Conservation (phyloP, 2,113 vertebrate genomes). For the Erythrocercus mccallii region DNA sequence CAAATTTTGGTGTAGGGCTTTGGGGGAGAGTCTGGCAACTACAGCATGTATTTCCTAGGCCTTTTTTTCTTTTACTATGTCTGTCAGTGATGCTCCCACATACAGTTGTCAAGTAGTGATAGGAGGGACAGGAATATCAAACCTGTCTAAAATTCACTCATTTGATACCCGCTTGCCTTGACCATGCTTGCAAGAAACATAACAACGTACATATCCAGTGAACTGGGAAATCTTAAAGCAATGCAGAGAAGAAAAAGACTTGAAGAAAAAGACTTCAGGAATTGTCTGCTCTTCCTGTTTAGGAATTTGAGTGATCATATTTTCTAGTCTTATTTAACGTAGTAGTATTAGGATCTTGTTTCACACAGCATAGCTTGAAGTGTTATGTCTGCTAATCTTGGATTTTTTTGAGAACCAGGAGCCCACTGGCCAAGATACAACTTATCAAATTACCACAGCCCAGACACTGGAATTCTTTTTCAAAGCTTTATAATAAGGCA, state of each 20-base stretch:
- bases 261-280: background rate
- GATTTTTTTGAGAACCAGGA: background rate
- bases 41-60: background rate
- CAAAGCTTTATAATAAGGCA: background rate
- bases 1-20: background rate
- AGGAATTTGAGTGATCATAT: background rate
- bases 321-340: background rate
- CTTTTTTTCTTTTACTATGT: background rate
- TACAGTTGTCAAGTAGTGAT: background rate
- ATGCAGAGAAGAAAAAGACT: background rate
- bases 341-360: constrained; percentile 11
- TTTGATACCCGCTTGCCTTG: background rate
- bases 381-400: constrained; percentile 29
- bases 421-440: background rate
- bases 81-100: background rate
- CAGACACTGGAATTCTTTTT: constrained; percentile 23
- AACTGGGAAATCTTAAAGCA: background rate
- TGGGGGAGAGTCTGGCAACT: background rate
- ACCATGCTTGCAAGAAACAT: background rate
- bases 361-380: background rate
- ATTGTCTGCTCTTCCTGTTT: background rate
- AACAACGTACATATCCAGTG: background rate
- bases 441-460: background rate
- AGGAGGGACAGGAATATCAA: background rate
- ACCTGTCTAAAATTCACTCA: background rate